Base-by-base conservation (phyloP, 2,113 vertebrate species). In the Lamprotornis superbus region DNA sequence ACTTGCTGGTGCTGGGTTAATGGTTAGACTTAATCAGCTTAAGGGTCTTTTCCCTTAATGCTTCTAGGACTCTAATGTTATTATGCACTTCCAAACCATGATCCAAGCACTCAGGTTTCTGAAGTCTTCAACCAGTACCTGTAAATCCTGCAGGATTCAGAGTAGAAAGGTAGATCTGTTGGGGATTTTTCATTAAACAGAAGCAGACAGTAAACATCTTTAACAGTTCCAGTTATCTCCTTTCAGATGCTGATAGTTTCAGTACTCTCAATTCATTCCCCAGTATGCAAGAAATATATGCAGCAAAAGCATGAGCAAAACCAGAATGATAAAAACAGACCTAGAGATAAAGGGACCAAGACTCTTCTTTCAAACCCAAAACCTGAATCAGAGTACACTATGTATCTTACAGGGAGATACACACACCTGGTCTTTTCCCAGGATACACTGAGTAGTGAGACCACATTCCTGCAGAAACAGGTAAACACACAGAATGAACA, bases 361-460 rank as follows among this genome's bases (percentile, higher is more conserved):
- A 53, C 35, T 69, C 24, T 49, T n/a, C 53, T 42, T 67, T 71
- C 39, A 63, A 44, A 16, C 8, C 8, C 30, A 37, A 35, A 61
- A 79, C 11, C 15, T 5, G 5, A 56, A 47, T 39, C 12, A 57
- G 9, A 37, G 11, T 20, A 59, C 5, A 35, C 8, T 33, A 6
- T 13, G 7, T 7, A 67, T 46, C 18, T 52, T 23, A 67, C 24
- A 61, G 3, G 10, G 22, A 71, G 23, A 60, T 28, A 46, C 5
- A 46, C 21, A 74, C 0, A 3, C 2, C 15, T 28, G 2, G 16
- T 55, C 19, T 67, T 10, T 47, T 37, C 22, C 27, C 30, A 84
- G 16, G 23, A 61, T 23, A 27, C 21, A 55, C 2, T 22, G 33
- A 0, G 0, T 69, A 75, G 13, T 6, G 21, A 87, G 21, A 55